Evolutionary conservation across 2,797 vertebrate species (phyloP).

Genomic region (Poecile montanus): DNA sequence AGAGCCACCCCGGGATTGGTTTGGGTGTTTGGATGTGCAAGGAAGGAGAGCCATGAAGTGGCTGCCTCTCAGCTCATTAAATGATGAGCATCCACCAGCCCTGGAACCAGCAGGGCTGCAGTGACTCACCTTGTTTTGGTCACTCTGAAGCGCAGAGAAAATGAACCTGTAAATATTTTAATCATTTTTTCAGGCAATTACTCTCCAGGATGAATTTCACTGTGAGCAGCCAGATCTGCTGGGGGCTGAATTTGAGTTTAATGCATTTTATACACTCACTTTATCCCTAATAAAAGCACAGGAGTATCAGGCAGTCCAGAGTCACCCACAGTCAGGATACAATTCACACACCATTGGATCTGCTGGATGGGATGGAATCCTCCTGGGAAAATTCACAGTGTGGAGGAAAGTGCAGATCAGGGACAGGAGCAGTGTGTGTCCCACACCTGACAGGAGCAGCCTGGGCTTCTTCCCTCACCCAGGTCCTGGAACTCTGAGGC

Average conservation of each 20-base stretch:
- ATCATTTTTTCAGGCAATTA: neutral
- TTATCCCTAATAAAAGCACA: neutral
- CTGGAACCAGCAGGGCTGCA: neutral
- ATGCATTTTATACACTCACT: neutral
- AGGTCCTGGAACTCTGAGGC: neutral
- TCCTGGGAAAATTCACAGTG: neutral
- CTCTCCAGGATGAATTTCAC: neutral
- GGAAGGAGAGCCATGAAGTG: neutral
- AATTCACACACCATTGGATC: rapidly evolving
- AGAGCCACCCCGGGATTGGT: neutral
- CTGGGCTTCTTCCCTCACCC: neutral
- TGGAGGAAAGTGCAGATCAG: neutral
- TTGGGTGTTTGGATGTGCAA: neutral
- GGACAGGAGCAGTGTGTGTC: neutral
- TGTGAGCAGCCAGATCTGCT: neutral
- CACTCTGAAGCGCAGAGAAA: neutral
- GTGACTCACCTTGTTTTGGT: conserved; percentile 13
- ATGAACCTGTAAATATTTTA: neutral
- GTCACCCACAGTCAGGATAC: neutral
- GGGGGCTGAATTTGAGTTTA: neutral
- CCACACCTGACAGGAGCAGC: neutral
- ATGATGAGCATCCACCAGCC: neutral
- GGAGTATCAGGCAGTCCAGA: neutral
- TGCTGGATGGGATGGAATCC: neutral
- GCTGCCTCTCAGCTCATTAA: neutral